A percentile compares a stretch with the other conserved stretches of the same genome.
Conservation (phyloP, 2,797 vertebrate species). For the Falco biarmicus region DNA sequence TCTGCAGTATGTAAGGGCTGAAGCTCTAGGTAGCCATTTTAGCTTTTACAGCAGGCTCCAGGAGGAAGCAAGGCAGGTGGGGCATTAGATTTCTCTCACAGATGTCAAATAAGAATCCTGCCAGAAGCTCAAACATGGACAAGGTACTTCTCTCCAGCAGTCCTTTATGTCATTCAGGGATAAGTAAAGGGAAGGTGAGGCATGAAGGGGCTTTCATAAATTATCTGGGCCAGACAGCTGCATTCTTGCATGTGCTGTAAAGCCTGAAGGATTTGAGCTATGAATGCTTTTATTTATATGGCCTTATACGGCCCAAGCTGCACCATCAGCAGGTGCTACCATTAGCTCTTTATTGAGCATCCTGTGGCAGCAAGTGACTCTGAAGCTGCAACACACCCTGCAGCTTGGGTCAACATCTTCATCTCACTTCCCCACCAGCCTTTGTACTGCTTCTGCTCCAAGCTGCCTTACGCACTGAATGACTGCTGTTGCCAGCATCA, state of each 20-base stretch:
- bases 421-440: background rate
- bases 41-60: background rate
- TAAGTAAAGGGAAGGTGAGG: background rate
- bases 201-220: background rate
- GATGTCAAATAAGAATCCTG: background rate
- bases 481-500: background rate
- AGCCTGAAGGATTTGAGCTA: background rate
- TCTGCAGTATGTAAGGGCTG: background rate
- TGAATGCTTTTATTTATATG: background rate
- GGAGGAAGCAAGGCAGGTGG: background rate
- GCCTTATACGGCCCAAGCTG: background rate
- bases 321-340: background rate
- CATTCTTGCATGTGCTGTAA: accelerated
- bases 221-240: background rate
- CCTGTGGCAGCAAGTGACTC: background rate
- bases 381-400: background rate
- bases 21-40: background rate
- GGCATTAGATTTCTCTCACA: background rate
- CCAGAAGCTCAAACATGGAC: background rate
- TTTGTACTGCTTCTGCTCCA: background rate
- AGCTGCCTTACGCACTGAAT: background rate
- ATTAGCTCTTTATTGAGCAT: background rate
- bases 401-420: background rate
- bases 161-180: background rate
- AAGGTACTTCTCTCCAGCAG: background rate